Evolutionary conservation across 2,888 invertebrate genomes (phyloP).

Genomic region (Dichetophora obliterata): DNA sequence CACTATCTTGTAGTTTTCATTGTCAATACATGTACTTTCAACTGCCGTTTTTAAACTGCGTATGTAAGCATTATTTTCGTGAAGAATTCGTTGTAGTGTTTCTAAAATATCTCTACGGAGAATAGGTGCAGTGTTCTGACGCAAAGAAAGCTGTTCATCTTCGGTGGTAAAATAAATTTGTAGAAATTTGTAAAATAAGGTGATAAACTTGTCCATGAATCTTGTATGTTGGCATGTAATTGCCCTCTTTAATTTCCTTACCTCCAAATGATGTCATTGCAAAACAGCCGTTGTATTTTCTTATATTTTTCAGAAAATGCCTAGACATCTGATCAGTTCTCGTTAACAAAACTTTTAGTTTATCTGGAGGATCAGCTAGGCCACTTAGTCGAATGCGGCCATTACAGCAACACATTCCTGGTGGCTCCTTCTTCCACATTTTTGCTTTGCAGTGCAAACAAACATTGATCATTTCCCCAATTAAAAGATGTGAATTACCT

Average conservation of each 20-base stretch:
- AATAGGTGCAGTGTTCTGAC: neutral
- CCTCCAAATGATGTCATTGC: slow-evolving; percentile 33
- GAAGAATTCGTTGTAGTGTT: slow-evolving; percentile 21
- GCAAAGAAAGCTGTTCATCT: neutral
- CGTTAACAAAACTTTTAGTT: slow-evolving; percentile 45
- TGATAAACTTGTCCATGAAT: slow-evolving; percentile 20
- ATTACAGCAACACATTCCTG: slow-evolving; percentile 26
- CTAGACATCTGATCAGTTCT: slow-evolving; percentile 16
- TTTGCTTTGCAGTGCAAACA: slow-evolving; percentile 6
- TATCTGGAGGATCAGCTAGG: slow-evolving; percentile 10
- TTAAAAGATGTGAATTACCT: slow-evolving; percentile 3
- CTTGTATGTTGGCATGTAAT: slow-evolving; percentile 26
- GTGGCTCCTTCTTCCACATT: slow-evolving; percentile 1
- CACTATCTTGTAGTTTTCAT: slow-evolving; percentile 10
- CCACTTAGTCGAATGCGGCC: neutral
- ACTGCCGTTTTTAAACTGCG: slow-evolving; percentile 24
- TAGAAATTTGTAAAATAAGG: slow-evolving; percentile 3
- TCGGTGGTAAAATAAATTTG: slow-evolving; percentile 30
- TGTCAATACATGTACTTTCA: neutral
- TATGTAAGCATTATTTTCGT: slow-evolving; percentile 9
- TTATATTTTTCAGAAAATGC: slow-evolving; percentile 22
- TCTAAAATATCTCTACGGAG: neutral
- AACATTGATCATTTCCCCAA: slow-evolving; percentile 10
- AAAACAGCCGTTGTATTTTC: slow-evolving; percentile 33
- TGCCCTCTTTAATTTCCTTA: slow-evolving; percentile 24